Conservation (phyloP, 2,888 invertebrate genomes). For the Artemia sinica region DNA sequence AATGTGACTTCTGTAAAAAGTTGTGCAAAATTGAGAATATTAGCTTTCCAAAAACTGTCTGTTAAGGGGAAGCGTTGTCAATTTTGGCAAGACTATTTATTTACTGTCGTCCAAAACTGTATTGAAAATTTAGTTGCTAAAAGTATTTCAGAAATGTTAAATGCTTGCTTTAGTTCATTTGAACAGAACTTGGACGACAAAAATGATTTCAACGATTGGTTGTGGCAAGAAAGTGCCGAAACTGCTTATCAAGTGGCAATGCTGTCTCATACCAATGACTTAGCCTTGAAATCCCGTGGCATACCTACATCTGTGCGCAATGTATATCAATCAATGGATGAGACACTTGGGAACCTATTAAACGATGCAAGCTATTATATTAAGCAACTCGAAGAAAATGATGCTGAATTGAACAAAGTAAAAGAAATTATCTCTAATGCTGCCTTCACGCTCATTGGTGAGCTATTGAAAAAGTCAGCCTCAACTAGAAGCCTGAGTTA, state of each 20-base stretch:
- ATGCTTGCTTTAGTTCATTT: constrained; percentile 1
- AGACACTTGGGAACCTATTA: background rate
- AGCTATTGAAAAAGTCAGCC: too few species aligned
- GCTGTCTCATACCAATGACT: constrained; percentile 1
- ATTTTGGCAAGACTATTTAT: constrained; percentile 9
- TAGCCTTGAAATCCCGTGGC: background rate
- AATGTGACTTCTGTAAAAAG: background rate
- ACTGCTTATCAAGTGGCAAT: background rate
- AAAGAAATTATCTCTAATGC: background rate
- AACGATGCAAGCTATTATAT: background rate
- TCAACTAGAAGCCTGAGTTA: background rate
- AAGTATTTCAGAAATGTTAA: background rate
- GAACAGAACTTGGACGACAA: background rate
- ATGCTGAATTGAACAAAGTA: background rate
- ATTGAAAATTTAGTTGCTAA: background rate
- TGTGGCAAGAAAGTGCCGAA: constrained; percentile 12
- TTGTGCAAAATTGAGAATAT: background rate
- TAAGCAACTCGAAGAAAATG: background rate
- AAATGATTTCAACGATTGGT: background rate
- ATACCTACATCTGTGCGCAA: background rate
- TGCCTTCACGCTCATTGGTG: background rate
- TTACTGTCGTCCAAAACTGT: background rate
- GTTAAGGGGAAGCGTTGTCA: background rate
- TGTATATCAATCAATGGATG: background rate
- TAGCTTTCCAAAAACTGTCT: constrained; percentile 7